These are phyloP conservation scores for Halocaridina rubra DNA, from an alignment of 2,888 invertebrate genomes.

Conservation along the genomic window DNA sequence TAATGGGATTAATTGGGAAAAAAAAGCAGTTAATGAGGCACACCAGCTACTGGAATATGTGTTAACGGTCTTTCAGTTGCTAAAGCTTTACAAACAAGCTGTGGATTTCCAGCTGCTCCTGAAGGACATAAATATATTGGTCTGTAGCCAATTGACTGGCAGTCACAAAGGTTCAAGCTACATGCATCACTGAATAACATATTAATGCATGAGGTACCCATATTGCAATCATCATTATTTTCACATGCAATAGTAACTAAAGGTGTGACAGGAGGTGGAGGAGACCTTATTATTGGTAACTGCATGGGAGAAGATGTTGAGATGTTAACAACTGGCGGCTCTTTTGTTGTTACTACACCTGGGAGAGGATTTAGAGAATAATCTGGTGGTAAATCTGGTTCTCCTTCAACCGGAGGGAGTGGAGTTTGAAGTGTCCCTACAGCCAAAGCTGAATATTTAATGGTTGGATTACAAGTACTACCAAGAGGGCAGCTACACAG, in stretches of 20 bases:
- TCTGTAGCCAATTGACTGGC: slow-evolving; percentile 78
- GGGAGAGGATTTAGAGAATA: slow-evolving; percentile 25
- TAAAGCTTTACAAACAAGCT: slow-evolving; percentile 28
- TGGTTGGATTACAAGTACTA: slow-evolving; percentile 80
- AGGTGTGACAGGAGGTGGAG: slow-evolving; percentile 33
- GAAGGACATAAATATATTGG: slow-evolving; percentile 59
- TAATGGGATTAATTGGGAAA: slow-evolving; percentile 6
- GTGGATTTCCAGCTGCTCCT: slow-evolving; percentile 70
- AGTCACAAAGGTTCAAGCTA: slow-evolving; percentile 72
- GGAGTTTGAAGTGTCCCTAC: neutral
- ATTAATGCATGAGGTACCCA: slow-evolving; percentile 46
- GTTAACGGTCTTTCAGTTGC: slow-evolving; percentile 10
- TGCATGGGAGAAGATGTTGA: slow-evolving; percentile 16
- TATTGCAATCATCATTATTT: slow-evolving; percentile 47
- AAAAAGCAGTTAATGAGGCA: neutral
- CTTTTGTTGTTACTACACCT: slow-evolving; percentile 14
- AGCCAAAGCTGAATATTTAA: slow-evolving; percentile 47
- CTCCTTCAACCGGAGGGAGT: slow-evolving; percentile 12
- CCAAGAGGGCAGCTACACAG: slow-evolving; percentile 83
- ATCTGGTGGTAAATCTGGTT: neutral
- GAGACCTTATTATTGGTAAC: slow-evolving; percentile 21
- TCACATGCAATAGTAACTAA: slow-evolving; percentile 25
- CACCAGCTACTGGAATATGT: neutral
- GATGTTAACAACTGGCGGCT: slow-evolving; percentile 34
- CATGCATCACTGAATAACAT: slow-evolving; percentile 70